A percentile compares a stretch with the other conserved stretches of the same genome.
phyloP scores from a whole-genome alignment of 1,140 invertebrate species.

The Papilio polyxenes region DNA sequence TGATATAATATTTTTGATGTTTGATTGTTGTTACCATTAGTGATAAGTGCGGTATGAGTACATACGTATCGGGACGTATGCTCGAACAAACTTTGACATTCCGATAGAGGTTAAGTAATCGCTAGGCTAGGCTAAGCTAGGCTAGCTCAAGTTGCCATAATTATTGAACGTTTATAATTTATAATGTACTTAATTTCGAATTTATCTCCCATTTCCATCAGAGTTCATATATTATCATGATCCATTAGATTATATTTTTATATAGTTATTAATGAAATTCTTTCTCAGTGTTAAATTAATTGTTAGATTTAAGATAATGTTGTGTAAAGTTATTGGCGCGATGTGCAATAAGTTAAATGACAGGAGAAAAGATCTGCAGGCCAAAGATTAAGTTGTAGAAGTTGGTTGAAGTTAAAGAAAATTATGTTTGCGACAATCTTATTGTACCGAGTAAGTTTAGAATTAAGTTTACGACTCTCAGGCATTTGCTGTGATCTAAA shows the following conservation, averaged over 20 bases:
- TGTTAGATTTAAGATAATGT: conserved; percentile 46
- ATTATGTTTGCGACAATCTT: conserved; percentile 60
- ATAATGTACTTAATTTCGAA: conserved; percentile 69
- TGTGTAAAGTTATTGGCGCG: conserved; percentile 49
- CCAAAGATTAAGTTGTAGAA: conserved; percentile 74
- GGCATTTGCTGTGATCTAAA: conserved; percentile 77
- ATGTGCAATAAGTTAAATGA: conserved; percentile 67
- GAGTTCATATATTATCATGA: conserved; percentile 42
- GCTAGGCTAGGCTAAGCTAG: conserved; percentile 31
- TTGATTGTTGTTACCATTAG: conserved; percentile 72
- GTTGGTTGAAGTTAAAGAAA: conserved; percentile 51
- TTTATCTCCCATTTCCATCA: conserved; percentile 45
- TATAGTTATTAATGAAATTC: conserved; percentile 50
- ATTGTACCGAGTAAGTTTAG: conserved; percentile 52
- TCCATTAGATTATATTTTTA: conserved; percentile 47
- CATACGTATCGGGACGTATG: conserved; percentile 41
- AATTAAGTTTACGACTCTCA: conserved; percentile 74
- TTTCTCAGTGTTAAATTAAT: conserved; percentile 69
- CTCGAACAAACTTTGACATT: conserved; percentile 62
- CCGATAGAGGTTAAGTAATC: conserved; percentile 67
- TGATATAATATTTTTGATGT: conserved; percentile 76
- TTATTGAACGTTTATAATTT: conserved; percentile 55
- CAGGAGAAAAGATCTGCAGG: conserved; percentile 74
- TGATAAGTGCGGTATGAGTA: conserved; percentile 36
- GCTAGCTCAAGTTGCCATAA: conserved; percentile 67